These are phyloP conservation scores for Drosophila infuscata DNA, from an alignment of 2,888 invertebrate species.

Conservation along the genomic window DNA sequence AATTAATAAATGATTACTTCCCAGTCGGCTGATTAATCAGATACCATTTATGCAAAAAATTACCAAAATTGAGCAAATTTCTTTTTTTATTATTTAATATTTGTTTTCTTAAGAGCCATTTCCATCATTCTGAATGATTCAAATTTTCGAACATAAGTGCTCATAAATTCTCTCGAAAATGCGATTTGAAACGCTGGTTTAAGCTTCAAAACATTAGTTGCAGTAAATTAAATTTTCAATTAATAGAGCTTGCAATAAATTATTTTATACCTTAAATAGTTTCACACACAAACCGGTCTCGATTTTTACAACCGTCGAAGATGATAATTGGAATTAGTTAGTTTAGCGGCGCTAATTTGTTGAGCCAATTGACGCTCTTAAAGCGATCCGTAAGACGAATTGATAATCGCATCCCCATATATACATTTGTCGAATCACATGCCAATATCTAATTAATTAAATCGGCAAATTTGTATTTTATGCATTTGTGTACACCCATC, in stretches of 20 bases:
- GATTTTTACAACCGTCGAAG: background rate
- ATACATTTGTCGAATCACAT: slow-evolving; percentile 43
- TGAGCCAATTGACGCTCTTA: slow-evolving; percentile 49
- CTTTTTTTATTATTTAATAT: too few species aligned
- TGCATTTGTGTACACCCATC: slow-evolving; percentile 43
- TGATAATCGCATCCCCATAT: slow-evolving; percentile 14
- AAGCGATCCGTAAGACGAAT: slow-evolving; percentile 23
- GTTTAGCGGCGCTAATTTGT: slow-evolving; percentile 61
- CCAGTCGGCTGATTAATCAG: too few species aligned
- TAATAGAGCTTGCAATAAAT: slow-evolving; percentile 17
- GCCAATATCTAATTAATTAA: slow-evolving; percentile 60
- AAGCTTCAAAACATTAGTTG: background rate
- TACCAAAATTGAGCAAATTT: too few species aligned
- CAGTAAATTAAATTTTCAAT: background rate
- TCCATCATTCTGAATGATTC: too few species aligned
- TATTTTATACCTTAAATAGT: slow-evolving; percentile 14
- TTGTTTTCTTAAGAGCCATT: too few species aligned
- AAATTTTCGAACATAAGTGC: too few species aligned
- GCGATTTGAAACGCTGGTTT: background rate
- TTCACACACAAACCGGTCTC: slow-evolving; percentile 7
- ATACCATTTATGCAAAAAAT: too few species aligned
- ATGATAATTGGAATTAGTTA: slow-evolving; percentile 67
- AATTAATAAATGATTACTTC: too few species aligned
- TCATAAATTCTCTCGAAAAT: too few species aligned
- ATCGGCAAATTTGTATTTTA: slow-evolving; percentile 53